Conservation (phyloP, 1,140 invertebrate species). For the Ridgeia piscesae region DNA sequence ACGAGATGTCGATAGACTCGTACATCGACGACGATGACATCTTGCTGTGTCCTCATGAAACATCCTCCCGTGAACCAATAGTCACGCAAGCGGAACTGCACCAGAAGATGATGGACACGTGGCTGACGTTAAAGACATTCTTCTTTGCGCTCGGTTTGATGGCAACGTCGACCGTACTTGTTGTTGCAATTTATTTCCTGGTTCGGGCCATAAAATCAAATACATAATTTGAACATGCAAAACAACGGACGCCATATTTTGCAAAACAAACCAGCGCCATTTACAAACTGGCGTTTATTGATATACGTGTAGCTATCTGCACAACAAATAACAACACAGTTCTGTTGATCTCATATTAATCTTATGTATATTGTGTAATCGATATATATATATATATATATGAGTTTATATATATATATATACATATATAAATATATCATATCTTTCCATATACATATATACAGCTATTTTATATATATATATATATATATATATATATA, state of each 20-base stretch:
- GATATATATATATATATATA: too few relatives aligned
- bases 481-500: too few relatives aligned
- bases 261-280: background rate
- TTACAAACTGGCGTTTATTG: background rate
- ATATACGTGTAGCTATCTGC: background rate
- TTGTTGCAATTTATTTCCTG: background rate
- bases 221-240: background rate
- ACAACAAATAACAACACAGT: background rate
- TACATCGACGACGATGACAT: background rate
- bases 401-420: too few relatives aligned
- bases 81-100: background rate
- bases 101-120: background rate
- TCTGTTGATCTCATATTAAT: background rate
- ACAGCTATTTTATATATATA: too few relatives aligned
- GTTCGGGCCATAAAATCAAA: background rate
- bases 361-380: too few relatives aligned
- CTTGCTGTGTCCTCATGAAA: background rate
- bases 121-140: background rate
- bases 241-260: background rate
- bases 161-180: background rate
- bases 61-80: background rate
- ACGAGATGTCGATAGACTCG: background rate
- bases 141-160: background rate
- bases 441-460: too few relatives aligned
- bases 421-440: too few relatives aligned